A percentile compares a stretch with the other conserved stretches of the same genome.
These are phyloP conservation scores for Epirrhoe alternata DNA, from an alignment of 2,888 invertebrate genomes.

Conservation along the genomic window DNA sequence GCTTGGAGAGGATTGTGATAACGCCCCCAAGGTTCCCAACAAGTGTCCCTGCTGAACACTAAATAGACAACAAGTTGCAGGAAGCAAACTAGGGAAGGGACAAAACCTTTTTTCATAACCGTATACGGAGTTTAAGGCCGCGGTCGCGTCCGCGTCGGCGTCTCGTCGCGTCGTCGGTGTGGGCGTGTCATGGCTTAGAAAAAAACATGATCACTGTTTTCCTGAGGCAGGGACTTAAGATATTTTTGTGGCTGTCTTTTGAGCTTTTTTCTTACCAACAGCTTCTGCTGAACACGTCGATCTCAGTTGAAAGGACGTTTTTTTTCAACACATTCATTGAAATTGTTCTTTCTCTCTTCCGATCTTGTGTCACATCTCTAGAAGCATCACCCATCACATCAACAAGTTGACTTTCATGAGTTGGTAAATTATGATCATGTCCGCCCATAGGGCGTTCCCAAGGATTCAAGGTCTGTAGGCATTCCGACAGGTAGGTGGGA, in stretches of 20 bases:
- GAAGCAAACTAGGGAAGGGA: conserved; percentile 5
- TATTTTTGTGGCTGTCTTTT: no score
- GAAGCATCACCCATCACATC: conserved; percentile 1
- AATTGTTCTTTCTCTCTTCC: background rate
- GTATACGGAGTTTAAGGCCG: no score
- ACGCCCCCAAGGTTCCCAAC: background rate
- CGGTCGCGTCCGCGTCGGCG: no score
- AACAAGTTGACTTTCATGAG: conserved; percentile 10
- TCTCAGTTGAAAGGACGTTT: no score
- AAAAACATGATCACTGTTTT: no score
- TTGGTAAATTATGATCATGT: background rate
- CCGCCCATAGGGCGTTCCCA: conserved; percentile 11
- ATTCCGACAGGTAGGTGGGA: conserved; percentile 10
- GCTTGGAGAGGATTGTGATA: background rate
- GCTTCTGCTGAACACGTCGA: no score
- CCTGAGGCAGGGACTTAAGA: no score
- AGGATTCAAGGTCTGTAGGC: background rate
- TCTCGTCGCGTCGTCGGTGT: no score
- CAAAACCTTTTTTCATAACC: background rate
- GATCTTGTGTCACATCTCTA: conserved; percentile 1
- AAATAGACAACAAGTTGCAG: conserved; percentile 6
- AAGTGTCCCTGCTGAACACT: background rate
- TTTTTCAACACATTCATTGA: no score
- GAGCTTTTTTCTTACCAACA: no score
- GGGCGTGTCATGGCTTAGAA: no score